These are phyloP conservation scores for Cryptomyrus ogoouensis DNA, from an alignment of 2,113 vertebrate species.

Conservation along the genomic window DNA sequence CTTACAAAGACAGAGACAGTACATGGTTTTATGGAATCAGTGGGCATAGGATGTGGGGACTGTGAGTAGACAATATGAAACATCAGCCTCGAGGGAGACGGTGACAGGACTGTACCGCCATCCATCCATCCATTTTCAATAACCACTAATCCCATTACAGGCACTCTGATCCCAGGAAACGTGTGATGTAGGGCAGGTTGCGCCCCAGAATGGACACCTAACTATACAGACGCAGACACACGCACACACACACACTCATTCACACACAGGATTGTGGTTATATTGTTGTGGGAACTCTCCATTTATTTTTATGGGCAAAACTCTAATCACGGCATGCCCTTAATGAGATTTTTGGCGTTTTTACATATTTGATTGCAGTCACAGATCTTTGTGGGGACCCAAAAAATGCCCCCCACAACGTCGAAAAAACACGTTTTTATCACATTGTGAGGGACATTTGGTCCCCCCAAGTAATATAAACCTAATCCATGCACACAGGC, in stretches of 20 bases:
- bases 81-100: not conserved
- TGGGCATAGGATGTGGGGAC: not conserved
- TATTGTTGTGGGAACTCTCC: too few species aligned
- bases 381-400: too few species aligned
- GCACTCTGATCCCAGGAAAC: not conserved
- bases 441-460: too few species aligned
- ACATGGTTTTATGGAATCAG: not conserved
- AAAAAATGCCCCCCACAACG: too few species aligned
- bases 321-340: too few species aligned
- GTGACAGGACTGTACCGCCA: not conserved
- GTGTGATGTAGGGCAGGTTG: not conserved
- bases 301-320: too few species aligned
- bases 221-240: not conserved
- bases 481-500: too few species aligned
- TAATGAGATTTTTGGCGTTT: too few species aligned
- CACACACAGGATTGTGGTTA: too few species aligned
- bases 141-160: not conserved
- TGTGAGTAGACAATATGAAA: not conserved
- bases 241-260: not conserved
- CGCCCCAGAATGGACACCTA: not conserved
- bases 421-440: too few species aligned
- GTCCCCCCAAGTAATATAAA: too few species aligned
- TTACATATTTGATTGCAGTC: too few species aligned
- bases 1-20: not conserved
- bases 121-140: constrained; percentile 17